phyloP scores from a whole-genome alignment of 1,140 invertebrate species.

The Drosophila leontia region DNA sequence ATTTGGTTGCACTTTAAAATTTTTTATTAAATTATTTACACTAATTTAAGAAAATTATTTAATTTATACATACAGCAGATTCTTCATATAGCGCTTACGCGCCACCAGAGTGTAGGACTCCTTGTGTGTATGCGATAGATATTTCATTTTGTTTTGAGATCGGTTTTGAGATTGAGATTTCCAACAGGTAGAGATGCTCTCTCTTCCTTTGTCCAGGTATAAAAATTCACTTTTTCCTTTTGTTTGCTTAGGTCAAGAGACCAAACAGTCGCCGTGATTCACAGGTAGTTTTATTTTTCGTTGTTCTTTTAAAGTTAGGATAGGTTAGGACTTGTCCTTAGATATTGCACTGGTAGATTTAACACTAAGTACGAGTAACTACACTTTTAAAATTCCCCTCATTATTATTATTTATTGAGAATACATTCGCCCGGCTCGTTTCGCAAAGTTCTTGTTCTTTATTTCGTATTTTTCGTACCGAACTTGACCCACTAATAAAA shows the following conservation, averaged over 20 bases:
- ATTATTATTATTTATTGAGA: constrained; percentile 20
- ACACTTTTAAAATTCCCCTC: constrained; percentile 18
- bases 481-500: constrained; percentile 38
- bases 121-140: constrained; percentile 85
- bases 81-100: constrained; percentile 86
- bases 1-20: not conserved
- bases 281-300: constrained; percentile 56
- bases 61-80: constrained; percentile 84
- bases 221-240: constrained; percentile 32
- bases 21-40: constrained; percentile 10
- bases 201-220: constrained; percentile 42
- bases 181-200: constrained; percentile 49
- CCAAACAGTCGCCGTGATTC: not conserved
- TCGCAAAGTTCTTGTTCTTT: constrained; percentile 9
- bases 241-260: constrained; percentile 69
- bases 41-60: not conserved
- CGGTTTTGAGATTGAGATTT: constrained; percentile 22
- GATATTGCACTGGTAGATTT: constrained; percentile 63
- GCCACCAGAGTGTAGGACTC: constrained; percentile 86
- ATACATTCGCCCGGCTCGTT: constrained; percentile 26
- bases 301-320: constrained; percentile 26
- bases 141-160: constrained; percentile 85
- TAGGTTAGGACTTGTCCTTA: constrained; percentile 39
- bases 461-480: constrained; percentile 47
- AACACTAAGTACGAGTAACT: constrained; percentile 42